A percentile compares a stretch with the other conserved stretches of the same genome.
phyloP scores from a whole-genome alignment of 2,888 invertebrate genomes.

The Empis stercorea region DNA sequence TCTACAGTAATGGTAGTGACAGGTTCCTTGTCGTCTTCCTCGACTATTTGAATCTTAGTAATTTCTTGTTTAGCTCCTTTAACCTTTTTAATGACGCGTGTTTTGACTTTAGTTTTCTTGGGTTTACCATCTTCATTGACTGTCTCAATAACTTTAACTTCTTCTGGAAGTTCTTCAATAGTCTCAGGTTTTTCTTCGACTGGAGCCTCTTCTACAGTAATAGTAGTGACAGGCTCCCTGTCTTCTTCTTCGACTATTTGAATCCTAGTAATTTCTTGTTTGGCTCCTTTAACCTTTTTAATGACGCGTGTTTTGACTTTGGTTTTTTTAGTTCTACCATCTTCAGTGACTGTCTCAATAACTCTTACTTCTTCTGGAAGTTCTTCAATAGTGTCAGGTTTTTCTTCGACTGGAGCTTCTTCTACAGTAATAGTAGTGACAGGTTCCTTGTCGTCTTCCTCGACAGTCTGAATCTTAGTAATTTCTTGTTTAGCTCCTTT shows the following conservation, averaged over 20 bases:
- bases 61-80: constrained; percentile 21
- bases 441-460: constrained; percentile 24
- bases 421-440: constrained; percentile 20
- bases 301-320: constrained; percentile 17
- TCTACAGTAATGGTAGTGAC: constrained; percentile 21
- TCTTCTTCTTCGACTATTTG: constrained; percentile 28
- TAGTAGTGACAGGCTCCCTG: constrained; percentile 26
- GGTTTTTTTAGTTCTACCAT: constrained; percentile 21
- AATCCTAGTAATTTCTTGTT: constrained; percentile 25
- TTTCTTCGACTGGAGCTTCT: constrained; percentile 18
- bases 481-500: constrained; percentile 22
- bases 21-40: constrained; percentile 25
- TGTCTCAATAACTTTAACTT: constrained; percentile 11
- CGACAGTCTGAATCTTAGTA: constrained; percentile 26
- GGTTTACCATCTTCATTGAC: constrained; percentile 18
- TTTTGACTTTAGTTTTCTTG: constrained; percentile 22
- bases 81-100: constrained; percentile 19
- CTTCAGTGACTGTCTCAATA: constrained; percentile 31
- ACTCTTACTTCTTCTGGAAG: constrained; percentile 26
- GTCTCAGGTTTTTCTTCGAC: constrained; percentile 18
- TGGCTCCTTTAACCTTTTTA: constrained; percentile 16
- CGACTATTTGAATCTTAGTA: constrained; percentile 22
- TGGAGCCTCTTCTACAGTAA: constrained; percentile 14
- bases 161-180: constrained; percentile 28
- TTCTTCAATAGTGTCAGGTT: constrained; percentile 13